Conservation (phyloP, 2,888 invertebrate species). For the Formica aserva region DNA sequence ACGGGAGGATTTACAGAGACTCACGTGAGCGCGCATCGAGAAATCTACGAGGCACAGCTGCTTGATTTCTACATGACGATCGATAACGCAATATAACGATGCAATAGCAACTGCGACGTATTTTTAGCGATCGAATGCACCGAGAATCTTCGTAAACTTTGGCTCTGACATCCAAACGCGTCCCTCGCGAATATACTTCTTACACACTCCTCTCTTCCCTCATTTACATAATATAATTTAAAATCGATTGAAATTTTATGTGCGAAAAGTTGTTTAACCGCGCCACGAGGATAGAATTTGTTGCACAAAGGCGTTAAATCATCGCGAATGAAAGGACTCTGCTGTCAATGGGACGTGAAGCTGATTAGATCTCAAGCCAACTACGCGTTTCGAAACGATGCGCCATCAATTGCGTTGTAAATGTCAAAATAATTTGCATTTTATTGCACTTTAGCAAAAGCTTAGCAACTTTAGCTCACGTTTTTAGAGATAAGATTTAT, state of each 20-base stretch:
- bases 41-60: background rate
- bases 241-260: background rate
- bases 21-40: background rate
- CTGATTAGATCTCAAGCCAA: conserved; percentile 35
- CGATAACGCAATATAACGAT: background rate
- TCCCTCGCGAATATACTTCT: background rate
- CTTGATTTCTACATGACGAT: background rate
- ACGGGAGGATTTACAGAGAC: background rate
- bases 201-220: background rate
- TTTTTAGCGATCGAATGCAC: background rate
- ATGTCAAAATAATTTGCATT: conserved; percentile 40
- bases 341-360: conserved; percentile 38
- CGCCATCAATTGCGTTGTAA: conserved; percentile 8
- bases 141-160: background rate
- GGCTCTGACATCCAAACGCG: background rate
- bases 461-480: background rate
- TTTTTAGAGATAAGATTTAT: background rate
- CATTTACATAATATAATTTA: conserved; percentile 33
- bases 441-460: background rate
- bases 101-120: background rate
- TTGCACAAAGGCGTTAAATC: conserved; percentile 48
- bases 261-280: conserved; percentile 27
- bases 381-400: conserved; percentile 33
- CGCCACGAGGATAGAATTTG: conserved; percentile 15
- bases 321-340: conserved; percentile 39